Evolutionary conservation across 2,113 vertebrate species (phyloP), one percentile per base, ranked within the genome.

Genomic region (Mesembrinibis cayennensis): DNA sequence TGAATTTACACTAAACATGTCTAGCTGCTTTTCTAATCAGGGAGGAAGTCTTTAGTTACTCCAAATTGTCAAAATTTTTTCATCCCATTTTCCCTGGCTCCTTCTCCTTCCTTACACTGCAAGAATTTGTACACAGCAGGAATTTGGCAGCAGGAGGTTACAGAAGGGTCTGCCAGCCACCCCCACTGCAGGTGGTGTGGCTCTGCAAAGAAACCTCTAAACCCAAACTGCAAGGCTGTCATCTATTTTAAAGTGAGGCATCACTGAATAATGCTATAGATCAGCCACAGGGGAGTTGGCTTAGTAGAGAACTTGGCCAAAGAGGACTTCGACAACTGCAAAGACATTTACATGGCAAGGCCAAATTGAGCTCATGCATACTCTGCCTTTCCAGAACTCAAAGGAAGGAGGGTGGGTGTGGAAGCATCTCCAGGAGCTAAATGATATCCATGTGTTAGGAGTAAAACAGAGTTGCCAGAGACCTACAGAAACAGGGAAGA

Each of bases 161-260:
- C 23, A 58, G 74, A 77, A 87, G 53, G 86, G 77, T 58, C 81
- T 2, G 73, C 93, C 74, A 96, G 70, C 93, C 87, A 85, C 91
- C 78, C 91, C 93, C 93, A 87, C 82, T 88, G 95, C 93, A 96
- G 96, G 82, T 94, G 95, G 90, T 96, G 70, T 77, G 76, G 69
- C 67, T 71, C 63, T 90, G 56, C 45, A 70, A 55, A 82, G 87
- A 67, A 80, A 27, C 38, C 86, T 89, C 89, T 80, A 92, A 89
- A 56, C 52, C 65, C 90, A 56, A 66, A 86, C 27, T 50, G 14
- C 42, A 59, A 87, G 53, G 66, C 81, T 74, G 58, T 50, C 38
- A 32, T 63, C 71, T 95, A 12, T 89, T 95, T 94, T 66, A 73
- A 74, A 96, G 76, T 62, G 66, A 96, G 82, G 47, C 94, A 95